Evolutionary conservation across 2,888 invertebrate genomes (phyloP), one percentile per base, ranked within the genome.

Genomic region (Chrysopilus asiliformis): DNA sequence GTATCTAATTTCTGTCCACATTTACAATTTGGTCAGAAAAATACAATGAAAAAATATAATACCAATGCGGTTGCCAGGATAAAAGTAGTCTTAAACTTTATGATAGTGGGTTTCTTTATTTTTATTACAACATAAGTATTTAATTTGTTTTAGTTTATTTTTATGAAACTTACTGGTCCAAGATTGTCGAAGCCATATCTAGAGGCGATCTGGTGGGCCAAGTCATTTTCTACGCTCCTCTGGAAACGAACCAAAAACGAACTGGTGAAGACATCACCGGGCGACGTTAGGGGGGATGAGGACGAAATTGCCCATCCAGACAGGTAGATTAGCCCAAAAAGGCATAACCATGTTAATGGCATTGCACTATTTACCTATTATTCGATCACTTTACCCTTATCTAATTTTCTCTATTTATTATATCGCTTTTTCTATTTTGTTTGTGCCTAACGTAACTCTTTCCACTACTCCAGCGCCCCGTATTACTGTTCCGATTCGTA

Each of bases 181-280:
- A 91, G 72, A 67, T 83, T 93, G 57, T 86, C 78, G 70, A 97
- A 95, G 56, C 95, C 95, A 63, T 91, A 85, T 55, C 82, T 73
- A 46, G 72, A 68, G 42, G 95, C 95, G 45, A 97, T 74, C 48
- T 71, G 64, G 57, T 79, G 79, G 34, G 90, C 95, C 53, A 81
- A 71, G 14, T 76, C 71, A 49, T 73, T 76, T 40, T 77, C 78
- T 42, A 84, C 76, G 44, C 82, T 79, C 49, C 82, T 72, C 56
- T 77, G 78, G 66, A 94, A 80, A 51, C 81, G 76, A 52, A 97
- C 94, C 60, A 90, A 73, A 71, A 97, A 97, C 38, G 87, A 83
- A 67, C 94, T 95, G 60, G 94, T 95, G 70, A 91, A 90, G 52
- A 97, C 78, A 58, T 87, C 79, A 49, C 29, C 36, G 12, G 37